These are phyloP conservation scores for Idaea biselata DNA, from an alignment of 2,888 invertebrate genomes.

Conservation along the genomic window DNA sequence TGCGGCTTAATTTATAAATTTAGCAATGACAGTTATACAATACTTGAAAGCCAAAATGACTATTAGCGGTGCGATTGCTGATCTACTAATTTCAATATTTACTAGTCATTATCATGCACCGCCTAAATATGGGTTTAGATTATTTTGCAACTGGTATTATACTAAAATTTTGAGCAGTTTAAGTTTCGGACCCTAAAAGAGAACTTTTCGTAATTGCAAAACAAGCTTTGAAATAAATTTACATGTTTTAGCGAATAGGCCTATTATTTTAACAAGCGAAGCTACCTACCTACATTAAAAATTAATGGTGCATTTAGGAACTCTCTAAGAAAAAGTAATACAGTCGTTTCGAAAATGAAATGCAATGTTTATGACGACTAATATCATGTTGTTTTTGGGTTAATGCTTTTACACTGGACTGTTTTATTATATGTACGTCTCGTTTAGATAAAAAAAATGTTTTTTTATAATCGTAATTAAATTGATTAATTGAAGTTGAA, in stretches of 20 bases:
- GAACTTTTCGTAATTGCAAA: background rate
- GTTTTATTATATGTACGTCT: conserved; percentile 25
- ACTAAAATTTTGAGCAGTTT: background rate
- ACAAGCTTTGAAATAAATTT: background rate
- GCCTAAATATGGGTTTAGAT: background rate
- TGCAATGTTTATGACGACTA: conserved; percentile 35
- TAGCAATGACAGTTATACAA: background rate
- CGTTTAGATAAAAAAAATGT: conserved; percentile 22
- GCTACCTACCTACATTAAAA: conserved; percentile 27
- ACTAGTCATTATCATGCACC: background rate
- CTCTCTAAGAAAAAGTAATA: conserved; percentile 37
- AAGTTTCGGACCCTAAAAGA: background rate
- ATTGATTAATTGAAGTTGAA: no score
- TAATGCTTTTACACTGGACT: conserved; percentile 37
- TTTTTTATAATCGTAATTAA: no score
- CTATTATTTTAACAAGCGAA: conserved; percentile 11
- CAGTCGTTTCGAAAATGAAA: conserved; percentile 33
- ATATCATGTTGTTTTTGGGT: conserved; percentile 42
- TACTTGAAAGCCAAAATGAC: background rate
- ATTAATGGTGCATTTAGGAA: conserved; percentile 32
- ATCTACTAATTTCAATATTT: background rate
- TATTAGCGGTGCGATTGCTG: background rate
- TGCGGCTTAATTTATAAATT: background rate
- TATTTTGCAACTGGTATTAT: background rate
- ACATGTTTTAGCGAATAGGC: background rate